A percentile compares a stretch with the other conserved stretches of the same genome.
phyloP scores from a whole-genome alignment of 2,888 invertebrate species.

The Spodoptera exigua region DNA sequence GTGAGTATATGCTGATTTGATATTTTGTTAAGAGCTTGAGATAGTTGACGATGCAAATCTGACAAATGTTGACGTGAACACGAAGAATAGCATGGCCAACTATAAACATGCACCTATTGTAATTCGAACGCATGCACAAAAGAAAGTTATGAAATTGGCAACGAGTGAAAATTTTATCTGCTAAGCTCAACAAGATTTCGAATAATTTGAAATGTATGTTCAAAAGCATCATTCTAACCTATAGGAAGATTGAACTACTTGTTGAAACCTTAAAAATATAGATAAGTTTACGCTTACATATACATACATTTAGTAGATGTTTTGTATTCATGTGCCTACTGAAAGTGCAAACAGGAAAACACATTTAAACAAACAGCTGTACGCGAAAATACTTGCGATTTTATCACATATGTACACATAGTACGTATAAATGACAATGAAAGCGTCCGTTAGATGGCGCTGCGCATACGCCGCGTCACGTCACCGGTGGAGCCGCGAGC shows the following conservation, averaged over 20 bases:
- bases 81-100: constrained; percentile 12
- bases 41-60: constrained; percentile 39
- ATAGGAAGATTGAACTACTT: too few species aligned
- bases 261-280: too few species aligned
- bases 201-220: too few species aligned
- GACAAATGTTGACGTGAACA: constrained; percentile 30
- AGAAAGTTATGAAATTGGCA: constrained; percentile 32
- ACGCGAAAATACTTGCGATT: constrained; percentile 9
- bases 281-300: too few species aligned
- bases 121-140: constrained; percentile 29
- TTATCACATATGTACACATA: constrained; percentile 6
- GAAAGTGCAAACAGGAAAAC: constrained; percentile 10
- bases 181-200: constrained; percentile 1
- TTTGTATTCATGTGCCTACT: not conserved
- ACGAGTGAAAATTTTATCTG: constrained; percentile 11
- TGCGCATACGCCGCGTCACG: constrained; percentile 59
- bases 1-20: constrained; percentile 27
- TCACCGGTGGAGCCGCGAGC: constrained; percentile 40
- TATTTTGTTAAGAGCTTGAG: constrained; percentile 13
- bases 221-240: too few species aligned
- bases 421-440: constrained; percentile 25
- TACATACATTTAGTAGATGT: too few species aligned
- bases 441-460: constrained; percentile 71
- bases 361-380: not conserved
- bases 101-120: too few species aligned